These are phyloP conservation scores for Urocynchramus pylzowi DNA, from an alignment of 2,113 vertebrate genomes.

Conservation along the genomic window DNA sequence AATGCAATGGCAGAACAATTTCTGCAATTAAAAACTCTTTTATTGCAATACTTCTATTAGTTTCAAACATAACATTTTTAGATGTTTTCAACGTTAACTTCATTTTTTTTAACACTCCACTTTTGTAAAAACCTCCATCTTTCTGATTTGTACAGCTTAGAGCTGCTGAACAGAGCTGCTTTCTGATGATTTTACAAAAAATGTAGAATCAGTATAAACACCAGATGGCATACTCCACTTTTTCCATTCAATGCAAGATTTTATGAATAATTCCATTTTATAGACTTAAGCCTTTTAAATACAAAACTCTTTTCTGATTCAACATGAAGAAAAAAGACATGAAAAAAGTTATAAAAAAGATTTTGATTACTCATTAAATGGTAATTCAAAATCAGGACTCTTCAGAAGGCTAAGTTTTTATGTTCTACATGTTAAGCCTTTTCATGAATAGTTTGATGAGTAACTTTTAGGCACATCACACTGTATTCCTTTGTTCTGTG, in stretches of 20 bases:
- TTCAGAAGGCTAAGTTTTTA: background rate
- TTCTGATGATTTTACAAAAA: background rate
- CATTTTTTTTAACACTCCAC: background rate
- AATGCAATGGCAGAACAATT: background rate
- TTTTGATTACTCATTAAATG: background rate
- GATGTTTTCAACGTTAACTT: background rate
- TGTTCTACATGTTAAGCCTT: background rate
- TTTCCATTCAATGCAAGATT: background rate
- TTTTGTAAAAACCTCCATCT: background rate
- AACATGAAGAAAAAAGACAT: background rate
- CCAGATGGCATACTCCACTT: background rate
- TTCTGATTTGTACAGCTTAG: background rate
- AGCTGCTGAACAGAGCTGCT: background rate
- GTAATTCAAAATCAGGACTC: background rate
- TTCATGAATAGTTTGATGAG: background rate
- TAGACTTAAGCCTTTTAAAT: background rate
- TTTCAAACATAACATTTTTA: background rate
- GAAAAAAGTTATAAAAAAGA: background rate
- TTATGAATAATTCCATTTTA: background rate
- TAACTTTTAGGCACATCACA: background rate
- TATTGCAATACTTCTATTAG: background rate
- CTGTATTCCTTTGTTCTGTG: background rate
- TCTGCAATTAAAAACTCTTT: background rate
- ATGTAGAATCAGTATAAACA: background rate
- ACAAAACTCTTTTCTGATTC: background rate